Evolutionary conservation across 2,888 invertebrate species (phyloP).

Genomic region (Aleiodes alternator): DNA sequence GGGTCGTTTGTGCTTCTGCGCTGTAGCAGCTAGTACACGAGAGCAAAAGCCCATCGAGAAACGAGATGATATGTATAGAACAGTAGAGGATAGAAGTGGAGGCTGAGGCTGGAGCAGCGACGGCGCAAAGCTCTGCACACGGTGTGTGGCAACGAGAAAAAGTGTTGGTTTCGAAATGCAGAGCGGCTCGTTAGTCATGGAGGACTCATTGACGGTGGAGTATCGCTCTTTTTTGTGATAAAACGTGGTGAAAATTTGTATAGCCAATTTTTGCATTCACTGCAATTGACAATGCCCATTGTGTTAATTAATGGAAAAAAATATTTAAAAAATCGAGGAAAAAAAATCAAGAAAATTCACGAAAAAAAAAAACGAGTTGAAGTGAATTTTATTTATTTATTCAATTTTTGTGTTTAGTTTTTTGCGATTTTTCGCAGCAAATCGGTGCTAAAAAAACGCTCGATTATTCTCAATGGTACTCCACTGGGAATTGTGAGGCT

Average conservation of each 20-base stretch:
- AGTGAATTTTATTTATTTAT: conserved; percentile 5
- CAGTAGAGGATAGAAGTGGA: conserved; percentile 20
- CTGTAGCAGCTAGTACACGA: conserved; percentile 8
- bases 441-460: background rate
- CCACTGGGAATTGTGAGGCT: conserved; percentile 11
- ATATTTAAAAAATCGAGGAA: too few relatives aligned
- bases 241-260: conserved; percentile 1
- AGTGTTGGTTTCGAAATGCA: conserved; percentile 50
- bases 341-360: too few relatives aligned
- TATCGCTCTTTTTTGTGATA: background rate
- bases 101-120: conserved; percentile 40
- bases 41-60: conserved; percentile 18
- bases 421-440: background rate
- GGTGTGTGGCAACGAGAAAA: conserved; percentile 22
- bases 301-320: background rate
- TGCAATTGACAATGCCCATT: background rate
- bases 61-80: conserved; percentile 16
- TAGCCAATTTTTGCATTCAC: too few relatives aligned
- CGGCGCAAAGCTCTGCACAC: conserved; percentile 42
- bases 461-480: background rate
- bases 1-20: conserved; percentile 41
- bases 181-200: conserved; percentile 54
- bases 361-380: too few relatives aligned
- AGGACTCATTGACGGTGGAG: conserved; percentile 23
- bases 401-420: conserved; percentile 2